phyloP scores from a whole-genome alignment of 64 coral and sea anemone species.

The Cladopsammia gracilis region DNA sequence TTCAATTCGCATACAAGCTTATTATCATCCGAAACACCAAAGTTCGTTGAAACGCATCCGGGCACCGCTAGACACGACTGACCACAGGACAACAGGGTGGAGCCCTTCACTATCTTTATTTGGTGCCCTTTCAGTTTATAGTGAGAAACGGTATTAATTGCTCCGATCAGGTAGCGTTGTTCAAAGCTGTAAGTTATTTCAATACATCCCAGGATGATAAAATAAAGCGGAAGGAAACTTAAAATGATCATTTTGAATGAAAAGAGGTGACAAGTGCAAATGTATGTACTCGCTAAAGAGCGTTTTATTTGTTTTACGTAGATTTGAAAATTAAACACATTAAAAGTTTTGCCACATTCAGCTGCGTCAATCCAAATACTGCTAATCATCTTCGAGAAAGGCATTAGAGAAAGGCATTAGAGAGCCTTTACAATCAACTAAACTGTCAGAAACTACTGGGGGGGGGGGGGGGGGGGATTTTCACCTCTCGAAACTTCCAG shows the following conservation, averaged over 20 bases:
- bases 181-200: background rate
- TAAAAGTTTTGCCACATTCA: background rate
- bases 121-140: conserved; percentile 9
- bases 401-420: no score
- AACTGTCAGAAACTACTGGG: no score
- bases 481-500: no score
- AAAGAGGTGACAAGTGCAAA: background rate
- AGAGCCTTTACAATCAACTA: no score
- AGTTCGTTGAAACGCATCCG: conserved; percentile 24
- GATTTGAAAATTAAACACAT: background rate
- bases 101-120: background rate
- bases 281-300: background rate
- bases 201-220: no score
- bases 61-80: background rate
- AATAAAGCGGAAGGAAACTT: background rate
- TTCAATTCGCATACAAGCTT: conserved; percentile 24
- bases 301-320: background rate
- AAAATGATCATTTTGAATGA: background rate
- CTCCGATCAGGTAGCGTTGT: background rate
- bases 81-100: conserved; percentile 1
- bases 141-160: background rate
- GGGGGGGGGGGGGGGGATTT: no score
- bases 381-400: no score
- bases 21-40: conserved; percentile 1
- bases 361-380: background rate